Conservation (phyloP, 2,113 vertebrate genomes). For the Melanotaenia duboulayi region DNA sequence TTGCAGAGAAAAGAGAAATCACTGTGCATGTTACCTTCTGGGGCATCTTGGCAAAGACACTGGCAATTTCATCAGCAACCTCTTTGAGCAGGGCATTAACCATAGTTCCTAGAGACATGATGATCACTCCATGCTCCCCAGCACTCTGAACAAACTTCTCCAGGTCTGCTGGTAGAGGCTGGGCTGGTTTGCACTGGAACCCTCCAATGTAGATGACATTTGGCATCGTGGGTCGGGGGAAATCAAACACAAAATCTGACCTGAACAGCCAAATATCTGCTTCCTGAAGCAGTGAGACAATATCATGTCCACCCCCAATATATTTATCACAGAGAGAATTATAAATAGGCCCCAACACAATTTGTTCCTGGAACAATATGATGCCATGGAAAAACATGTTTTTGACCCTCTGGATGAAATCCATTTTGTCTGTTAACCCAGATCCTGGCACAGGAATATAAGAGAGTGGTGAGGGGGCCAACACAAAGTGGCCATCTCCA, state of each 20-base stretch:
- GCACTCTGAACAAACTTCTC: slow-evolving; percentile 78
- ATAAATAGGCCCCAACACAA: slow-evolving; percentile 70
- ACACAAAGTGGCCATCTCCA: slow-evolving; percentile 75
- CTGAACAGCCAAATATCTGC: slow-evolving; percentile 83
- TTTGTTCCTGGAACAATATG: slow-evolving; percentile 51
- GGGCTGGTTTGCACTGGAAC: slow-evolving; percentile 75
- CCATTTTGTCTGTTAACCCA: slow-evolving; percentile 77
- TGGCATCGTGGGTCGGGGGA: slow-evolving; percentile 80
- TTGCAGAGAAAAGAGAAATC: neutral
- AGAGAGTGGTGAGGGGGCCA: slow-evolving; percentile 80
- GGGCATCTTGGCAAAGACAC: slow-evolving; percentile 72
- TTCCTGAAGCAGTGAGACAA: slow-evolving; percentile 69
- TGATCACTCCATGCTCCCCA: slow-evolving; percentile 35
- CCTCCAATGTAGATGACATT: slow-evolving; percentile 78
- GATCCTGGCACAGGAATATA: slow-evolving; percentile 79
- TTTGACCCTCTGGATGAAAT: slow-evolving; percentile 75
- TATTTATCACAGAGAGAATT: slow-evolving; percentile 71
- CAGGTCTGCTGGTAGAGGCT: slow-evolving; percentile 71
- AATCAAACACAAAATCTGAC: slow-evolving; percentile 79
- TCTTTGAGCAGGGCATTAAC: slow-evolving; percentile 66
- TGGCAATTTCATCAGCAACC: slow-evolving; percentile 64
- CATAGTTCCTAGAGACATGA: slow-evolving; percentile 64
- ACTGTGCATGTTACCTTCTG: slow-evolving; percentile 67
- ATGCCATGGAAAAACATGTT: slow-evolving; percentile 67
- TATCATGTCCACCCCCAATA: slow-evolving; percentile 67